Percentiles rank a stretch among this genome's conserved stretches.
phyloP scores from a whole-genome alignment of 2,888 invertebrate species.

The Phortica okadai region DNA sequence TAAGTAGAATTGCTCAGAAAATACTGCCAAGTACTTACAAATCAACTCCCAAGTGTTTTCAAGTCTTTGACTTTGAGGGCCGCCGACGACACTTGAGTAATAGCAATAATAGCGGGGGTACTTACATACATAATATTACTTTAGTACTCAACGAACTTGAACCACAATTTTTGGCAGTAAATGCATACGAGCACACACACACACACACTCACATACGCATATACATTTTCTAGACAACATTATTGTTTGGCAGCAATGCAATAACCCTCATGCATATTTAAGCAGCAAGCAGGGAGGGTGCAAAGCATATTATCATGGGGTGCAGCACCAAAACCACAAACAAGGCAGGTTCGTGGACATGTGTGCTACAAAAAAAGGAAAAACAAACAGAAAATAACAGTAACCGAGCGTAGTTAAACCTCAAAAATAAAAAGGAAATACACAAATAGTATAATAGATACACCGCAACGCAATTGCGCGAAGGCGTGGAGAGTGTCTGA shows the following conservation, averaged over 20 bases:
- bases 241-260: slow-evolving; percentile 47
- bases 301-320: slow-evolving; percentile 27
- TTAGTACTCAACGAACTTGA: slow-evolving; percentile 65
- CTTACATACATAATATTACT: background rate
- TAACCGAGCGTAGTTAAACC: background rate
- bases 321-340: slow-evolving; percentile 56
- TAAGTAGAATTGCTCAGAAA: slow-evolving; percentile 59
- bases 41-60: slow-evolving; percentile 58
- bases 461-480: slow-evolving; percentile 30
- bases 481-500: background rate
- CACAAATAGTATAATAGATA: slow-evolving; percentile 21
- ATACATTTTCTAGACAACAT: slow-evolving; percentile 31
- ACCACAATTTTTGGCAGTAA: slow-evolving; percentile 66
- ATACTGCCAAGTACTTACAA: slow-evolving; percentile 30
- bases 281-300: slow-evolving; percentile 46
- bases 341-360: slow-evolving; percentile 48
- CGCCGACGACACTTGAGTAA: background rate
- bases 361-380: slow-evolving; percentile 52
- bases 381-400: slow-evolving; percentile 34
- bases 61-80: slow-evolving; percentile 46
- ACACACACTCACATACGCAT: slow-evolving; percentile 51
- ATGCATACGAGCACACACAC: slow-evolving; percentile 38
- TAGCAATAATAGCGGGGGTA: background rate
- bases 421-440: slow-evolving; percentile 17
- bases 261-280: slow-evolving; percentile 73